A percentile compares a stretch with the other conserved stretches of the same genome.
Conservation (phyloP, 2,113 vertebrate species). For the Etia nguti region DNA sequence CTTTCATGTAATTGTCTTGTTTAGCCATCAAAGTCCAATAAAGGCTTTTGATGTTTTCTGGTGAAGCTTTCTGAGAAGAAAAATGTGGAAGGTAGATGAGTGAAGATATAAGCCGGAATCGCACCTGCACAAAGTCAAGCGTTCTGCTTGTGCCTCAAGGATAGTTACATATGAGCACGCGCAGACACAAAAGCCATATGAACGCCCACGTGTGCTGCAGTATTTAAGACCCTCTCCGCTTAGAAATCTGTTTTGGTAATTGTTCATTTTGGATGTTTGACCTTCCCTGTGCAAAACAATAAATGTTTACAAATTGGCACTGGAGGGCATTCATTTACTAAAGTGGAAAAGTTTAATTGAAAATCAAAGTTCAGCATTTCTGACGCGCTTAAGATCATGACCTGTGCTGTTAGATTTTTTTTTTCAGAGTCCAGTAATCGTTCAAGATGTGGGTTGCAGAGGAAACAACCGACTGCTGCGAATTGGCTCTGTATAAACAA, state of each 20-base stretch:
- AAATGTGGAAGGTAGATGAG: not conserved
- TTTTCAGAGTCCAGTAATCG: not conserved
- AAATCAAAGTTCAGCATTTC: not conserved
- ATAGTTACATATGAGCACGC: accelerated
- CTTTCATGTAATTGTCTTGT: not conserved
- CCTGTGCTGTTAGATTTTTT: accelerated
- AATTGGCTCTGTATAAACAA: not conserved
- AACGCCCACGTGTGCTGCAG: not conserved
- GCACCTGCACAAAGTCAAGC: not conserved
- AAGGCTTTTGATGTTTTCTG: not conserved
- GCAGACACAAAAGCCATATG: not conserved
- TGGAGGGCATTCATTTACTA: not conserved
- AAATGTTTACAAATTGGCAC: not conserved
- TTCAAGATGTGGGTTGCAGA: not conserved
- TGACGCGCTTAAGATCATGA: not conserved
- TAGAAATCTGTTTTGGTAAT: not conserved
- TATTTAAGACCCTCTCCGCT: not conserved
- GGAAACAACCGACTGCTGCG: not conserved
- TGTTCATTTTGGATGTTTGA: not conserved
- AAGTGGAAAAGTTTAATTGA: not conserved
- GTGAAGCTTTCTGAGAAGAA: not conserved
- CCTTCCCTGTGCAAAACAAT: not conserved
- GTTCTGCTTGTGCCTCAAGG: not conserved
- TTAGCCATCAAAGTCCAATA: not conserved
- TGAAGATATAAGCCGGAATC: not conserved